Percentiles rank a stretch among this genome's conserved stretches.
These are phyloP conservation scores for Cricetomys ansorgei DNA, from an alignment of 2,113 vertebrate genomes.

Conservation along the genomic window DNA sequence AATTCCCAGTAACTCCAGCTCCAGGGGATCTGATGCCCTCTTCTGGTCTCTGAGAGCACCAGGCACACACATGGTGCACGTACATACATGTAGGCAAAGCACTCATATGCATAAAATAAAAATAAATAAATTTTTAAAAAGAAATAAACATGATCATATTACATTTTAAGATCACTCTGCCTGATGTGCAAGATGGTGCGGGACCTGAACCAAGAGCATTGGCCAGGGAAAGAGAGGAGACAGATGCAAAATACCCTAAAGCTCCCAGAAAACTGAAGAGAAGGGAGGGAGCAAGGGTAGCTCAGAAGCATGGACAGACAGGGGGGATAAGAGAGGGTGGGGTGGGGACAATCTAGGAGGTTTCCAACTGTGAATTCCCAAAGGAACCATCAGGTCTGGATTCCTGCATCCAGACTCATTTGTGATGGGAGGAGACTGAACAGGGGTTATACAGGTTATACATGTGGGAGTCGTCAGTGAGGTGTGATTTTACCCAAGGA, in stretches of 20 bases:
- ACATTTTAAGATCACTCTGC: neutral
- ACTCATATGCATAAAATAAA: neutral
- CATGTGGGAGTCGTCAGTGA: neutral
- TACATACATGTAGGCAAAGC: neutral
- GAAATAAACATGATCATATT: neutral
- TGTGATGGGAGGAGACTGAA: neutral
- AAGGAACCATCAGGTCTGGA: neutral
- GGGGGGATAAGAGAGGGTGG: no score
- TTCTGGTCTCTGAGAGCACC: neutral
- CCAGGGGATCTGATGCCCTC: neutral
- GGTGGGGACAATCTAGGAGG: neutral
- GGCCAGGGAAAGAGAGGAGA: neutral
- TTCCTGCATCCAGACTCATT: neutral
- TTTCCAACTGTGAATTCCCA: neutral
- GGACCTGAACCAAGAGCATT: neutral
- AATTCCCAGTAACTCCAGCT: neutral
- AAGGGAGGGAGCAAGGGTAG: neutral
- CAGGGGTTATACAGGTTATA: neutral
- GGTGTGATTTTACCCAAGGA: neutral
- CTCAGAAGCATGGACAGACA: neutral
- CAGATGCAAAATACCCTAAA: neutral
- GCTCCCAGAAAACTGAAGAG: neutral
- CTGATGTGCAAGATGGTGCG: neutral
- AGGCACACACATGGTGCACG: neutral
- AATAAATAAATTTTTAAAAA: neutral